phyloP scores from a whole-genome alignment of 2,797 vertebrate genomes.

The Podarcis siculus region DNA sequence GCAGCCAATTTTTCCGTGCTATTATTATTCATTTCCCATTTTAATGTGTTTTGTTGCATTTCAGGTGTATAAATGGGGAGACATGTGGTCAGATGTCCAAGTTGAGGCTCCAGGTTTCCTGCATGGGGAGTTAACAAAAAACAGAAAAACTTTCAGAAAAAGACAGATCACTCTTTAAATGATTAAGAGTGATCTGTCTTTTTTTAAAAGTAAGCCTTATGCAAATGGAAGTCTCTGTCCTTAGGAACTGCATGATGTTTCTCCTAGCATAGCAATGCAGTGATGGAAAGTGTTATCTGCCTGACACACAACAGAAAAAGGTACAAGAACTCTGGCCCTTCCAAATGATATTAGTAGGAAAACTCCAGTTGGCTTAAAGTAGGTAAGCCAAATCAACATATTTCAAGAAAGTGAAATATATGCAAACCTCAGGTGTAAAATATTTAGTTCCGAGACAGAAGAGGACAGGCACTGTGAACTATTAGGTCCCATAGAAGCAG shows the following conservation, averaged over 20 bases:
- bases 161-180: too few relatives aligned
- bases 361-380: not conserved
- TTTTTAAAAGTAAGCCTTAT: not conserved
- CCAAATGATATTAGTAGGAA: too few relatives aligned
- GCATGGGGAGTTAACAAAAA: too few relatives aligned
- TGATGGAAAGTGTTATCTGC: not conserved
- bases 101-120: not conserved
- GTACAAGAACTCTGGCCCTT: not conserved
- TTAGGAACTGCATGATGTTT: not conserved
- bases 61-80: not conserved
- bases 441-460: too few relatives aligned
- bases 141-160: too few relatives aligned
- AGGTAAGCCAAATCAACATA: not conserved
- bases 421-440: not conserved
- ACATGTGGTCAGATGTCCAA: not conserved
- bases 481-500: too few relatives aligned
- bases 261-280: not conserved
- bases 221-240: not conserved
- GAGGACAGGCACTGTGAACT: too few relatives aligned
- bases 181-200: not conserved
- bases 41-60: not conserved
- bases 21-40: not conserved
- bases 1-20: not conserved
- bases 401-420: not conserved
- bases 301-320: not conserved